Conservation (phyloP, 2,888 invertebrate genomes). For the Sisyra nigra region DNA sequence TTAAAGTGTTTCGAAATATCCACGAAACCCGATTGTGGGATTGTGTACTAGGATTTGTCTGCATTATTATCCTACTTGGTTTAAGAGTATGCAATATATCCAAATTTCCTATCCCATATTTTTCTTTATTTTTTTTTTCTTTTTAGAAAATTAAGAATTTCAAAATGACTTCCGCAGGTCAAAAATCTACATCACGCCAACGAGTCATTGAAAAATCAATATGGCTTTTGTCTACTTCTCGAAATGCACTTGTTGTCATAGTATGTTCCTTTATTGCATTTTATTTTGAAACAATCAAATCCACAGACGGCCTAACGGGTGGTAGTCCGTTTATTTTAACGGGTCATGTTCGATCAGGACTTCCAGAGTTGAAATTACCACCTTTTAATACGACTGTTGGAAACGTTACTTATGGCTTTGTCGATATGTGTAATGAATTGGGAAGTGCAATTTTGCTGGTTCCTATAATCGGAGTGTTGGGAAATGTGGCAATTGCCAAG, state of each 20-base stretch:
- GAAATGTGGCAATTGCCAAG: conserved; percentile 91
- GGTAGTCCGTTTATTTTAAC: conserved; percentile 56
- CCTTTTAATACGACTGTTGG: conserved; percentile 49
- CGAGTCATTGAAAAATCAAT: conserved; percentile 36
- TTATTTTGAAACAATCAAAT: conserved; percentile 30
- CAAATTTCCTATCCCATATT: too few species aligned
- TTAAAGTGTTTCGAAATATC: conserved; percentile 51
- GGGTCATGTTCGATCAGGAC: conserved; percentile 56
- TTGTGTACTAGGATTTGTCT: conserved; percentile 49
- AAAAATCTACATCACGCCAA: conserved; percentile 26
- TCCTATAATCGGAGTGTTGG: conserved; percentile 79
- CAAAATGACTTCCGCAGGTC: conserved; percentile 27
- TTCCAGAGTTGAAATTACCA: conserved; percentile 51
- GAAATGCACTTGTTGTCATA: conserved; percentile 72
- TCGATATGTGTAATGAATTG: conserved; percentile 60
- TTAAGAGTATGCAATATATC: conserved; percentile 46
- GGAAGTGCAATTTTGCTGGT: conserved; percentile 75
- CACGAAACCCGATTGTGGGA: conserved; percentile 52
- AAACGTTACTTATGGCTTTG: conserved; percentile 40
- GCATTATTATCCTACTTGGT: conserved; percentile 54
- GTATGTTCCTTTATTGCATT: conserved; percentile 53
- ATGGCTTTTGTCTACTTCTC: conserved; percentile 65
- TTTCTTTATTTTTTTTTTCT: conserved; percentile 7
- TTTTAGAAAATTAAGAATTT: conserved; percentile 59
- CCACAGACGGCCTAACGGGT: conserved; percentile 14